Conservation (phyloP, 2,113 vertebrate species). For the Delphinapterus leucas region DNA sequence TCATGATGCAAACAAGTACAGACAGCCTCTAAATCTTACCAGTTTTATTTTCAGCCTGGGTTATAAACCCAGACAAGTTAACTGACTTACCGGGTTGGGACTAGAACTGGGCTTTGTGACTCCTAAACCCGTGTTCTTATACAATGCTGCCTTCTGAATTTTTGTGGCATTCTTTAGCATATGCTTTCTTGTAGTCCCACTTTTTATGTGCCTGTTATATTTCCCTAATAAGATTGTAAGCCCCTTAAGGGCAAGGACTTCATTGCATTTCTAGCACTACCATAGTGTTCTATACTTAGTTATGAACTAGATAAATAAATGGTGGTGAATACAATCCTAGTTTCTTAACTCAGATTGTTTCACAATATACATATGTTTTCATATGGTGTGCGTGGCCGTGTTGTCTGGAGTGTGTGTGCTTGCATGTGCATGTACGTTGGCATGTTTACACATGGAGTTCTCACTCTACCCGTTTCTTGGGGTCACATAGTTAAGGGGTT, state of each 20-base stretch:
- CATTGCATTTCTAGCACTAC: not conserved
- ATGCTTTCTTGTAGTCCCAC: not conserved
- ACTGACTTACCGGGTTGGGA: not conserved
- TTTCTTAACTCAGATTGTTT: constrained; percentile 54
- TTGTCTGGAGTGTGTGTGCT: not conserved
- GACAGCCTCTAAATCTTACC: not conserved
- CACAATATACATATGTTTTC: not conserved
- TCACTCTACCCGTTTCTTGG: not conserved
- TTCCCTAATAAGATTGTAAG: constrained; percentile 64
- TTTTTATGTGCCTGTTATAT: not conserved
- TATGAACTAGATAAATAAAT: constrained; percentile 66
- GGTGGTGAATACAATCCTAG: constrained; percentile 23
- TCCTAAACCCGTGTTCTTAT: not conserved
- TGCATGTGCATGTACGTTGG: not conserved
- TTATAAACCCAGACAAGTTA: not conserved
- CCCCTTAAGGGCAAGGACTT: constrained; percentile 58
- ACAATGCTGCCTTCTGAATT: not conserved
- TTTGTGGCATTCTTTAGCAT: not conserved
- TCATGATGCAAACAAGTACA: not conserved
- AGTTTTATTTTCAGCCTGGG: not conserved
- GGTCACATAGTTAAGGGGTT: not conserved
- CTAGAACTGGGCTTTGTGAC: not conserved
- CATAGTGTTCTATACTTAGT: not conserved
- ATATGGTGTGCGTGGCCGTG: not conserved
- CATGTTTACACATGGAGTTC: not conserved